Evolutionary conservation across 2,113 vertebrate genomes (phyloP).

Genomic region (Cariama cristata): DNA sequence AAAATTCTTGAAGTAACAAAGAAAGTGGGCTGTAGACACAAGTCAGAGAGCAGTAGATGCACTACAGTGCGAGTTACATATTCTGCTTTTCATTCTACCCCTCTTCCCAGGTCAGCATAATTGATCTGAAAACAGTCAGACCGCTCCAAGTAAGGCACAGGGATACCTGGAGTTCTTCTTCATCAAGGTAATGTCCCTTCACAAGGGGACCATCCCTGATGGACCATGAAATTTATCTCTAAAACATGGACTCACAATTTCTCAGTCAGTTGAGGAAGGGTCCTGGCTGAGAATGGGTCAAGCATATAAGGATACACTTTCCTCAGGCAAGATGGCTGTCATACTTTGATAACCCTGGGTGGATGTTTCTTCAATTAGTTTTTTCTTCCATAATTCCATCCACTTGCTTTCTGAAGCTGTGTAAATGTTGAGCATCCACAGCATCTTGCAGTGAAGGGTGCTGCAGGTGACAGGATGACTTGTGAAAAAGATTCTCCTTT

Average conservation of each 20-base stretch:
- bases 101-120: background rate
- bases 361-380: background rate
- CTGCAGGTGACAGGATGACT: background rate
- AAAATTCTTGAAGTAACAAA: background rate
- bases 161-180: background rate
- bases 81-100: background rate
- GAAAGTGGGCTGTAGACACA: background rate
- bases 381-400: background rate
- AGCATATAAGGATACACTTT: background rate
- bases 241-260: background rate
- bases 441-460: background rate
- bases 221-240: background rate
- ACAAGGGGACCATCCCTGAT: background rate
- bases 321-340: background rate
- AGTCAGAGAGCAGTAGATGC: background rate
- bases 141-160: background rate
- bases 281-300: background rate
- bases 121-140: background rate
- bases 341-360: background rate
- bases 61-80: rapidly evolving
- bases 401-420: background rate
- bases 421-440: background rate
- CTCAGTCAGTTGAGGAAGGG: background rate
- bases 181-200: background rate
- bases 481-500: background rate